Evolutionary conservation across 1,140 invertebrate genomes (phyloP), one percentile per base, ranked within the genome.

Genomic region (Temnothorax curvispinosus): DNA sequence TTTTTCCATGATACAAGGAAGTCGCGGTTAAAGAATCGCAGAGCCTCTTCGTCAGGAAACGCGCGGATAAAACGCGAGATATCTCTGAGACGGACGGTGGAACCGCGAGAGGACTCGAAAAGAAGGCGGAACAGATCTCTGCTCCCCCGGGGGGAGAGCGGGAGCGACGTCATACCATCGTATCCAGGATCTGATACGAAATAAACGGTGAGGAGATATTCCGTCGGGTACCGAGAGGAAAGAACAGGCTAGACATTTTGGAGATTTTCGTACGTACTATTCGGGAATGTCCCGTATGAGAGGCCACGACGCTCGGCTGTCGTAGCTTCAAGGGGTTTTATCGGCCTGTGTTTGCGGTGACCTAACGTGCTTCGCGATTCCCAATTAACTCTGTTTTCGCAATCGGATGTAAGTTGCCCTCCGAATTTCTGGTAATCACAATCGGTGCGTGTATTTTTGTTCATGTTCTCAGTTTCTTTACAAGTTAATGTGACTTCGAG

Each of bases 171-270:
- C 88, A 87, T 90, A 91, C 67, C 78, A 88, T 62, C 18, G 76
- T 74, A 91, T 90, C 67, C 89, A 64, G 85, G 76, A 91, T 91
- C 86, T 89, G 90, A 91, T 91, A 91, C 86, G 90, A 84, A 88
- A 91, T 89, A 91, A 89, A 91, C 86, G 88, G 85, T 86, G 56
- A 38, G 52, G 67, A 86, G 75, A 91, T 58, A 85, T 75, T 89
- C 69, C 74, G 75, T 77, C 27, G 58, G 50, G 27, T 35, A 44
- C 8, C 15, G 15, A 69, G n/a, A 44, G 44, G 58, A 72, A 81
- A 67, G 62, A 58, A 56, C 18, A 47, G 38, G 32, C n/a, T 58
- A 87, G 69, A 89, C 35, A 76, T 76, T 32, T 56, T 18, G 38
- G 21, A 56, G 32, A 27, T 84, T n/a, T 71, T 56, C 21, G 8